Conservation (phyloP, 1,140 invertebrate species). For the Stegodyphus dumicola region DNA sequence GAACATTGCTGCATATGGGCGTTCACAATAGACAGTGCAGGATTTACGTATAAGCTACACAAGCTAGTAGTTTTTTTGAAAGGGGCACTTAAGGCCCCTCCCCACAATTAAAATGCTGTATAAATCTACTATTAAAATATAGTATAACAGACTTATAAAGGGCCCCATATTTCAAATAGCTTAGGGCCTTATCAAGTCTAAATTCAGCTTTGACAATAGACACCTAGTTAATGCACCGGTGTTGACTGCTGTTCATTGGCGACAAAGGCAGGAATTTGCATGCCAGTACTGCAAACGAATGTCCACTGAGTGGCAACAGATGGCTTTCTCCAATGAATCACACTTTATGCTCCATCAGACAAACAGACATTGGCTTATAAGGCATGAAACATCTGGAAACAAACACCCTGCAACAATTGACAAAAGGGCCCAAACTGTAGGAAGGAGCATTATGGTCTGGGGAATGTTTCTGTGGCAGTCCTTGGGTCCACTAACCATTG, state of each 20-base stretch:
- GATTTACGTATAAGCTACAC: too few relatives aligned
- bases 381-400: background rate
- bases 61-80: too few relatives aligned
- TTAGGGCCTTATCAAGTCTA: too few relatives aligned
- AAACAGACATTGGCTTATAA: background rate
- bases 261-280: conserved; percentile 5
- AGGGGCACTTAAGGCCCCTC: background rate
- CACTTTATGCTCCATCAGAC: background rate
- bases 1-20: conserved; percentile 3
- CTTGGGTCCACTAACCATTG: background rate
- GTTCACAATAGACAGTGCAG: background rate
- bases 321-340: conserved; percentile 1
- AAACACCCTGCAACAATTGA: conserved; percentile 9
- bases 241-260: background rate
- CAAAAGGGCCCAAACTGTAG: background rate
- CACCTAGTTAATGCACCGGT: background rate
- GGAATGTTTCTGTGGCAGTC: background rate
- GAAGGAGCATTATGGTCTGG: background rate
- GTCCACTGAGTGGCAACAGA: background rate
- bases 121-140: too few relatives aligned
- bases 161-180: too few relatives aligned
- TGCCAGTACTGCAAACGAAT: background rate
- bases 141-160: too few relatives aligned
- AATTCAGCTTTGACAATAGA: too few relatives aligned
- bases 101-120: too few relatives aligned